These are phyloP conservation scores for Microctenopoma steveboyesi DNA, from an alignment of 2,797 vertebrate genomes.

Conservation along the genomic window DNA sequence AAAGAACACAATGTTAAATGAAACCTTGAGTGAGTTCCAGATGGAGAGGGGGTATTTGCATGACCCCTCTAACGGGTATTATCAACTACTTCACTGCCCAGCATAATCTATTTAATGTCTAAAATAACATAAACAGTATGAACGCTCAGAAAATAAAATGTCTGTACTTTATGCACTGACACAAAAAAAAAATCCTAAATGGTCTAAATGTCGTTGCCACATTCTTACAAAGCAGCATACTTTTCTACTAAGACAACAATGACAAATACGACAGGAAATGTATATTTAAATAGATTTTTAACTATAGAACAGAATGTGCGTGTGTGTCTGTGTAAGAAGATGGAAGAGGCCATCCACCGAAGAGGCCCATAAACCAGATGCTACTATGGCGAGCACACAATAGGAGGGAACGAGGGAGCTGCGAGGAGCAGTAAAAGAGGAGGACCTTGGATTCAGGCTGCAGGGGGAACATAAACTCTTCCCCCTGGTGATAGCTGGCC, in stretches of 20 bases:
- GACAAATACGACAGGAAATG: not conserved
- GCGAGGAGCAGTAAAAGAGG: constrained; percentile 46
- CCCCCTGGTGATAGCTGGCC: constrained; percentile 49
- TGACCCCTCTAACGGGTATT: constrained; percentile 9
- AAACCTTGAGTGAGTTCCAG: not conserved
- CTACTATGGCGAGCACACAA: constrained; percentile 63
- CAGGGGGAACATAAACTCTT: constrained; percentile 47
- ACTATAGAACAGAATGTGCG: not conserved
- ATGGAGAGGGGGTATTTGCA: constrained; percentile 5
- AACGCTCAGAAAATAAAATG: constrained; percentile 11
- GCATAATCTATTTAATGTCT: constrained; percentile 11
- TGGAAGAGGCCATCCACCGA: constrained; percentile 52
- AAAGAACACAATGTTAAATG: constrained; percentile 15
- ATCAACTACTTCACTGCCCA: constrained; percentile 15
- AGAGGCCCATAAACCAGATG: constrained; percentile 75
- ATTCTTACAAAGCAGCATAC: constrained; percentile 35
- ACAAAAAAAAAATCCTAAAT: not conserved
- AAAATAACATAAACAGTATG: constrained; percentile 10
- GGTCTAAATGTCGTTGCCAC: constrained; percentile 27
- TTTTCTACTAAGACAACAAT: constrained; percentile 1
- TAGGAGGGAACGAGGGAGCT: constrained; percentile 58
- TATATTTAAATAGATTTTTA: constrained; percentile 5
- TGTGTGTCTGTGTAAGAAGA: constrained; percentile 40
- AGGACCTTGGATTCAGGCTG: constrained; percentile 44
- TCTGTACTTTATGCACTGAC: not conserved